phyloP scores from a whole-genome alignment of 2,797 vertebrate genomes.

The Linurgus olivaceus region DNA sequence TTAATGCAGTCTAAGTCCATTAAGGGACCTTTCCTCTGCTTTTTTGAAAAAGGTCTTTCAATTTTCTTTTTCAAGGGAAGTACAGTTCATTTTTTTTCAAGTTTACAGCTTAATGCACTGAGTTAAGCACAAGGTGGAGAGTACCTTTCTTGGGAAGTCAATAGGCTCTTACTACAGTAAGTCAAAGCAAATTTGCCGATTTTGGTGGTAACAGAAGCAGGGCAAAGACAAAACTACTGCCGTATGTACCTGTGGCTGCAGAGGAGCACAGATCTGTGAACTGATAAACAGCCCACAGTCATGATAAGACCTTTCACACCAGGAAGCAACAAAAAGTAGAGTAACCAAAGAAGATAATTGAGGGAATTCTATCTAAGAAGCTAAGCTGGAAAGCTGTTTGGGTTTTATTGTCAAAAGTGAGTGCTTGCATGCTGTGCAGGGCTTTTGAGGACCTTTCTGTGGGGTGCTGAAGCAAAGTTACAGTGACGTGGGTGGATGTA shows the following conservation, averaged over 20 bases:
- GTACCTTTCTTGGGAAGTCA: not conserved
- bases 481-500: not conserved
- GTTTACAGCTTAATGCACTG: not conserved
- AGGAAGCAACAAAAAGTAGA: not conserved
- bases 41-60: not conserved
- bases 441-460: not conserved
- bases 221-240: not conserved
- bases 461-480: not conserved
- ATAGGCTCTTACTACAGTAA: not conserved
- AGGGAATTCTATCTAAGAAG: not conserved
- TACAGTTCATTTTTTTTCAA: not conserved
- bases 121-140: not conserved
- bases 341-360: not conserved
- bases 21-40: not conserved
- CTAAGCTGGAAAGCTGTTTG: not conserved
- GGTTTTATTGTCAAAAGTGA: not conserved
- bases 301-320: not conserved
- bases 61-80: slow-evolving; percentile 7
- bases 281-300: not conserved
- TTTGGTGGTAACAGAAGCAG: not conserved
- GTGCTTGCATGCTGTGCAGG: not conserved
- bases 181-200: not conserved
- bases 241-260: not conserved
- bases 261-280: not conserved
- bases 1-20: slow-evolving; percentile 16